These are phyloP conservation scores for Tyto alba DNA, from an alignment of 2,113 vertebrate genomes.

Conservation along the genomic window DNA sequence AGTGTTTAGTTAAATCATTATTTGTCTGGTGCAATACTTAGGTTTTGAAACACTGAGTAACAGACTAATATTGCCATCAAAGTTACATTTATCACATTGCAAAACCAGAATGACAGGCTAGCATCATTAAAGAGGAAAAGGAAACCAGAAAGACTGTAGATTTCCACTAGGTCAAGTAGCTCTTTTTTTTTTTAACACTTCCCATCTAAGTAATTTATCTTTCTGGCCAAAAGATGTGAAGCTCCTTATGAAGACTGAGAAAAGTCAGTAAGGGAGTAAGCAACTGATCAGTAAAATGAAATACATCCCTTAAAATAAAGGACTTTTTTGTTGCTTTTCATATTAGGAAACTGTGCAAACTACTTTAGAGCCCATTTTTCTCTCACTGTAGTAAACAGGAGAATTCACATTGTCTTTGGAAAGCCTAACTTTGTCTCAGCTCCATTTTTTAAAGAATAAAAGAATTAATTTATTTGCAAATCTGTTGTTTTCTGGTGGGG, in stretches of 20 bases:
- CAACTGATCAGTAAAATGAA: not conserved
- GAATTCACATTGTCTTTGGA: not conserved
- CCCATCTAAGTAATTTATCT: not conserved
- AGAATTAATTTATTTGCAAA: not conserved
- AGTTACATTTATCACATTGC: not conserved
- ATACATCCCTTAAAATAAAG: not conserved
- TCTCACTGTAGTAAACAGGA: not conserved
- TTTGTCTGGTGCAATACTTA: not conserved
- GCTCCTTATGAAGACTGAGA: not conserved
- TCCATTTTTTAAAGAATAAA: not conserved
- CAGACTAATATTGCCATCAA: not conserved
- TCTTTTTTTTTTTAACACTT: not conserved
- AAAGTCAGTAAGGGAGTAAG: not conserved
- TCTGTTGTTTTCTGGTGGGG: not conserved
- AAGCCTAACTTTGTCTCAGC: not conserved
- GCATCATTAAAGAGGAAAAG: not conserved
- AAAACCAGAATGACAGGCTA: not conserved
- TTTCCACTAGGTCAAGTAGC: not conserved
- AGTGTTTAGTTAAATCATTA: not conserved
- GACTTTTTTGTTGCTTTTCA: not conserved
- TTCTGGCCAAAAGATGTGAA: not conserved
- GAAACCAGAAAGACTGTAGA: not conserved
- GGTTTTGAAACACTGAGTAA: not conserved
- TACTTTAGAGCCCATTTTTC: not conserved
- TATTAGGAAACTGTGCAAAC: not conserved